Base-by-base conservation (phyloP, 2,888 invertebrate species). In the Tiliacea citrago region DNA sequence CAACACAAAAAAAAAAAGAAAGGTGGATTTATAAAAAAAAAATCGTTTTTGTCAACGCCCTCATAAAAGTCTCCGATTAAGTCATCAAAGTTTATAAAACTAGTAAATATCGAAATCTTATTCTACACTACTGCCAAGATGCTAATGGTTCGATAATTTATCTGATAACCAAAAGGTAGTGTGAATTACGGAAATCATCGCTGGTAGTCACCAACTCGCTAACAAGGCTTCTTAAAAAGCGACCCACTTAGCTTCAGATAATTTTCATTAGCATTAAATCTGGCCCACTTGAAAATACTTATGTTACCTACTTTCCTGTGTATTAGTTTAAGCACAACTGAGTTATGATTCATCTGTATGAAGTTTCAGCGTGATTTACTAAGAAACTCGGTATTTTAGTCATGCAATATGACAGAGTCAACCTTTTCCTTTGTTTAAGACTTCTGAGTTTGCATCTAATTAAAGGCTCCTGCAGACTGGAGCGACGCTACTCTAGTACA, bases 351-450 rank as follows among this genome's bases (percentile, higher is more conserved):
- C 53, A 62, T 57, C 10, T 18, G 21, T 49, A 13, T 61, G 16
- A 55, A 49, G 42, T 49, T 29, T 9, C 45, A 13, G 18, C 16
- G 7, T 9, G 16, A 21, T 62, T 51, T 61, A 55, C 42, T 49
- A 35, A 29, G 47, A 49, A 72, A 53, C 21, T 45, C 13, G 9
- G 21, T 58, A 18, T 35, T 29, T 24, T n/a, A n/a, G 51, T 39
- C 24, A 66, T 29, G 45, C 35, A 61, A 35, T 49, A 29, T 57
- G 39, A 29, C 47, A 53, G 24, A 29, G n/a, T 65, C 45, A 53
- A 51, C 18, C 21, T 63, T 47, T 53, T 47, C 24, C 57, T 58
- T 68, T 83, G 67, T 83, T 55, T 21, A 47, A 29, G 29, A 29
- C 2, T 29, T 29, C 29, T 10, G 3, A 68, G 1, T 49, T 57